Evolutionary conservation across 2,797 vertebrate species (phyloP).

Genomic region (Parambassis ranga): DNA sequence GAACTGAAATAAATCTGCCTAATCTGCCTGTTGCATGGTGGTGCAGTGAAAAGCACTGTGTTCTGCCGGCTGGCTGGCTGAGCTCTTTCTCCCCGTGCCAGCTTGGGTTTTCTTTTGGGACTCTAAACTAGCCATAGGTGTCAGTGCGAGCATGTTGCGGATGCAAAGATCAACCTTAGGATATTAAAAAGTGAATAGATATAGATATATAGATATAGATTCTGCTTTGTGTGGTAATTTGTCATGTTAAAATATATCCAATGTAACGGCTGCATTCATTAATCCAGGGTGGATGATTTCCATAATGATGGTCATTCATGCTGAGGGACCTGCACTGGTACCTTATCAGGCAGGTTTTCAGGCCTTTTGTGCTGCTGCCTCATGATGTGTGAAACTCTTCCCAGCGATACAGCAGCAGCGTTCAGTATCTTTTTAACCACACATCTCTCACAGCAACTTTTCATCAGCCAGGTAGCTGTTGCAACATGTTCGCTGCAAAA

Average conservation of each 20-base stretch:
- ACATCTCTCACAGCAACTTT: neutral
- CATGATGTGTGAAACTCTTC: conserved; percentile 19
- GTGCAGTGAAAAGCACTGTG: too few relatives aligned
- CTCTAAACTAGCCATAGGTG: too few relatives aligned
- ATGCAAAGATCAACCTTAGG: neutral
- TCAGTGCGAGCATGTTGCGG: neutral
- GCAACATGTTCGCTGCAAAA: conserved; percentile 35
- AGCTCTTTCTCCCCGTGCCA: too few relatives aligned
- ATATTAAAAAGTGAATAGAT: neutral
- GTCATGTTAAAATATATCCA: neutral
- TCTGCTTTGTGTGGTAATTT: neutral
- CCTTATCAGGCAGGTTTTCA: conserved; percentile 14
- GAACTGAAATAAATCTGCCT: too few relatives aligned
- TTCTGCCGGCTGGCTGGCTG: too few relatives aligned
- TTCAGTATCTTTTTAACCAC: conserved; percentile 10
- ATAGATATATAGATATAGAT: neutral
- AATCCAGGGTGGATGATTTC: conserved; percentile 10
- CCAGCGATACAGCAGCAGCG: neutral
- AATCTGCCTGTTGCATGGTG: too few relatives aligned
- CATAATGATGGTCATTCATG: conserved; percentile 19
- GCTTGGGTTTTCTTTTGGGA: too few relatives aligned
- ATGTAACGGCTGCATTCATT: conserved; percentile 9
- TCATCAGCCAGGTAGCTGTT: conserved; percentile 30
- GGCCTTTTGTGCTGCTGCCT: conserved; percentile 10
- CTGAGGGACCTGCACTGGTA: conserved; percentile 12